A percentile compares a stretch with the other conserved stretches of the same genome.
Conservation (phyloP, 2,888 invertebrate genomes). For the Nysson spinosus region DNA sequence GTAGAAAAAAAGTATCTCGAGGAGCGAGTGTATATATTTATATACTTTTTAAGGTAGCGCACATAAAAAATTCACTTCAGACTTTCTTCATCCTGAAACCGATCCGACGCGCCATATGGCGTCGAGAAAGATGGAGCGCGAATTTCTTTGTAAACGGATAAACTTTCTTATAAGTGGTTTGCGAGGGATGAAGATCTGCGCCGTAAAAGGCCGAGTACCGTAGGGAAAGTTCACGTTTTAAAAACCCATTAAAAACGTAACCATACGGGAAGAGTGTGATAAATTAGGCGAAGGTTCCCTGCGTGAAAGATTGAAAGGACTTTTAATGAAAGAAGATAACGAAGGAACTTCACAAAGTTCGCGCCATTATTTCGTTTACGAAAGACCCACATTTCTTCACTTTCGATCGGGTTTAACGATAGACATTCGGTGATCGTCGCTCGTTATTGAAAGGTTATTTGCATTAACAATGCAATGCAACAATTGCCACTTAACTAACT, state of each 20-base stretch:
- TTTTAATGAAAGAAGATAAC: conserved; percentile 21
- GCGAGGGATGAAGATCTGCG: conserved; percentile 8
- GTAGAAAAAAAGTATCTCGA: too few species aligned
- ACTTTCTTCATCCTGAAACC: not conserved
- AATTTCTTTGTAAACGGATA: conserved; percentile 36
- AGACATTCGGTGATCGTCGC: too few species aligned
- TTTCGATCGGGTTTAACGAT: too few species aligned
- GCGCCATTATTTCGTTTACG: conserved; percentile 14
- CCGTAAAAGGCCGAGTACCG: conserved; percentile 8
- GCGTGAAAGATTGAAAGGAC: not conserved
- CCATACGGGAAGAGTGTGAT: conserved; percentile 1
- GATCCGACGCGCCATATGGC: conserved; percentile 24
- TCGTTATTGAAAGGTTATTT: too few species aligned
- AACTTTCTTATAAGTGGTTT: conserved; percentile 20
- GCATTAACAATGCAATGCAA: too few species aligned
- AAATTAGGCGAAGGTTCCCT: conserved; percentile 3
- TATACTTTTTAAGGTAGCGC: too few species aligned
- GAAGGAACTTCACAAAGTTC: conserved; percentile 12
- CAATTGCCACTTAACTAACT: too few species aligned
- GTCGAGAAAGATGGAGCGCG: not conserved
- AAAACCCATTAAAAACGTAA: conserved; percentile 38
- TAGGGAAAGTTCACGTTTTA: conserved; percentile 19
- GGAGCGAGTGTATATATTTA: too few species aligned
- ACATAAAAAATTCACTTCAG: conserved; percentile 3
- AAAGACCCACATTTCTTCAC: not conserved